Evolutionary conservation across 2,888 invertebrate genomes (phyloP).

Genomic region (Cremastinae sp.): DNA sequence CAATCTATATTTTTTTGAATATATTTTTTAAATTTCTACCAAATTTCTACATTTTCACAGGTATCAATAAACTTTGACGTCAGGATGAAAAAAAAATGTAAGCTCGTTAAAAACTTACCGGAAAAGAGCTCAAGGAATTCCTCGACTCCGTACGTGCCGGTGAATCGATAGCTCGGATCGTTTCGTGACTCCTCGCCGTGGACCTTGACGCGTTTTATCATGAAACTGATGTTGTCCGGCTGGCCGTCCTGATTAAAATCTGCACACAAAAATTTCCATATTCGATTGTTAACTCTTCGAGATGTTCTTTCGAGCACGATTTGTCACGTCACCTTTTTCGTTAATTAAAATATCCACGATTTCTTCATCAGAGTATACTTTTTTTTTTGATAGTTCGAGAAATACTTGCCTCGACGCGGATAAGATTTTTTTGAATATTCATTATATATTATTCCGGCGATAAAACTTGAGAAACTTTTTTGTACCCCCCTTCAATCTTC

Average conservation of each 20-base stretch:
- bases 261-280: conserved; percentile 77
- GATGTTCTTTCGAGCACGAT: no score
- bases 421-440: conserved; percentile 45
- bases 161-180: conserved; percentile 92
- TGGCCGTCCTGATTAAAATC: conserved; percentile 96
- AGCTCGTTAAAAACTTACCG: conserved; percentile 82
- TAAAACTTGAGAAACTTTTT: neutral
- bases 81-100: neutral
- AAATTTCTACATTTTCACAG: neutral
- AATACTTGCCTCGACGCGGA: conserved; percentile 25
- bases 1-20: no score
- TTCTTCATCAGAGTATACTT: no score
- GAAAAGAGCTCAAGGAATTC: conserved; percentile 98
- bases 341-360: no score
- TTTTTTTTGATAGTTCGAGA: no score
- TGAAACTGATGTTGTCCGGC: conserved; percentile 94
- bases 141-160: conserved; percentile 97
- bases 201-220: conserved; percentile 96
- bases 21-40: no score
- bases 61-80: neutral
- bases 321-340: no score
- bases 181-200: conserved; percentile 91
- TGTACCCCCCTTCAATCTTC: no score
- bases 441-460: conserved; percentile 17
- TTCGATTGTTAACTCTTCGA: no score